phyloP scores from a whole-genome alignment of 2,888 invertebrate species.

The Exocentrus adspersus region DNA sequence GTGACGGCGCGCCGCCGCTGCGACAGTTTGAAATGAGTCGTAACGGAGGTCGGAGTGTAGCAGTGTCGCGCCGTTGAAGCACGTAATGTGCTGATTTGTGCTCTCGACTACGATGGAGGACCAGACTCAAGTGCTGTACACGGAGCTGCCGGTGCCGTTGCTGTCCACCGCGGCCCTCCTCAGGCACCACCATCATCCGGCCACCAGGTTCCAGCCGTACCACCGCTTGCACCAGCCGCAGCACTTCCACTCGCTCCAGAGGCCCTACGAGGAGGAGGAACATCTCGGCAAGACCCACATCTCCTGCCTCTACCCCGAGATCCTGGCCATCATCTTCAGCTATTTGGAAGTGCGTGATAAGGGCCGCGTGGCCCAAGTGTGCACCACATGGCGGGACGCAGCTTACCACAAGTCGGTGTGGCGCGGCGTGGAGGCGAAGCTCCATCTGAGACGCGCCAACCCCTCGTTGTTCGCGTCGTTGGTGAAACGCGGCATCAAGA shows the following conservation, averaged over 20 bases:
- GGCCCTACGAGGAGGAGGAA: constrained; percentile 43
- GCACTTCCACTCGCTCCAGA: constrained; percentile 60
- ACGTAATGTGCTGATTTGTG: constrained; percentile 63
- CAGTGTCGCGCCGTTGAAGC: constrained; percentile 52
- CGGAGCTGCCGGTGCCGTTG: constrained; percentile 69
- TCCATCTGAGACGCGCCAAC: constrained; percentile 86
- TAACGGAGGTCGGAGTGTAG: constrained; percentile 54
- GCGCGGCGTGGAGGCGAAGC: constrained; percentile 91
- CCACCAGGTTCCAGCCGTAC: constrained; percentile 68
- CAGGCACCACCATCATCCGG: constrained; percentile 65
- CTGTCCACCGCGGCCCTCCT: constrained; percentile 65
- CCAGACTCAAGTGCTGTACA: constrained; percentile 67
- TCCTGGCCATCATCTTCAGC: constrained; percentile 91
- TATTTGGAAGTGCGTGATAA: constrained; percentile 88
- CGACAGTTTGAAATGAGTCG: constrained; percentile 60
- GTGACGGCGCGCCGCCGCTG: constrained; percentile 60
- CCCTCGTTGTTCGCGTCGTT: constrained; percentile 87
- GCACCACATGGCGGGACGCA: constrained; percentile 90
- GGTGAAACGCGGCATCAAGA: constrained; percentile 86
- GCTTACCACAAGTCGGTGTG: constrained; percentile 93
- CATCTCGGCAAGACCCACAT: constrained; percentile 75
- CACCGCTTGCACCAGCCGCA: constrained; percentile 77
- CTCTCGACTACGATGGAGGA: constrained; percentile 65
- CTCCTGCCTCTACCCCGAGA: constrained; percentile 90
- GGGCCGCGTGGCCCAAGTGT: constrained; percentile 91